A percentile compares a stretch with the other conserved stretches of the same genome.
Evolutionary conservation across 2,797 vertebrate genomes (phyloP).

Genomic region (Moxostoma hubbsi): DNA sequence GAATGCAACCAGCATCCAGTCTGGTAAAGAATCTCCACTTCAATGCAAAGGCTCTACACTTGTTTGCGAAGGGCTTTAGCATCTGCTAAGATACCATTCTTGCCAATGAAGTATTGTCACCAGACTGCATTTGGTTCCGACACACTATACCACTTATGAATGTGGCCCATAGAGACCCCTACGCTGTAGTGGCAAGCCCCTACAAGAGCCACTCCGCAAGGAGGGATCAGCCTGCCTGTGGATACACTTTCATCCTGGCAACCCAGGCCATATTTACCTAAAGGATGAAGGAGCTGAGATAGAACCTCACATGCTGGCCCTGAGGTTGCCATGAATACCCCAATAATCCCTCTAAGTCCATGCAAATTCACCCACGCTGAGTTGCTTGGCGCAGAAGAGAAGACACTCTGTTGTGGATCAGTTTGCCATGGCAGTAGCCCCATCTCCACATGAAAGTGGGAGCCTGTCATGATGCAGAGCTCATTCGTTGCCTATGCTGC

Average conservation of each 20-base stretch:
- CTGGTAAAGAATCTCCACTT: conserved; percentile 44
- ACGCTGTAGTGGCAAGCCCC: conserved; percentile 75
- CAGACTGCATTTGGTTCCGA: conserved; percentile 86
- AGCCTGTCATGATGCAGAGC: conserved; percentile 58
- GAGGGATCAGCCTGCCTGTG: conserved; percentile 76
- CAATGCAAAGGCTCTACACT: conserved; percentile 54
- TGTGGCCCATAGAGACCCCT: conserved; percentile 77
- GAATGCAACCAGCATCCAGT: conserved; percentile 39
- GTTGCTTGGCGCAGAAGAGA: conserved; percentile 67
- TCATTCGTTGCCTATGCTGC: conserved; percentile 43
- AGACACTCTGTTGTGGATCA: conserved; percentile 69
- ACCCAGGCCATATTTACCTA: conserved; percentile 87
- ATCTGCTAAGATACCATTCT: conserved; percentile 89
- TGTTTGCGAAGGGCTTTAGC: conserved; percentile 81
- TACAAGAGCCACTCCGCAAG: conserved; percentile 62
- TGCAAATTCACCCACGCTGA: conserved; percentile 76
- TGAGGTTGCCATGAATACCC: conserved; percentile 90
- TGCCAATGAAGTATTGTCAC: conserved; percentile 91
- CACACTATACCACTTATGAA: conserved; percentile 87
- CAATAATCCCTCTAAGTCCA: conserved; percentile 87
- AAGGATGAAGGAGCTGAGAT: conserved; percentile 87
- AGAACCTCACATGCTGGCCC: conserved; percentile 92
- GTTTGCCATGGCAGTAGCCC: conserved; percentile 75
- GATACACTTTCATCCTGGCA: conserved; percentile 88
- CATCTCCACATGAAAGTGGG: conserved; percentile 69